These are phyloP conservation scores for Haemorhous mexicanus DNA, from an alignment of 2,113 vertebrate genomes.

Conservation along the genomic window DNA sequence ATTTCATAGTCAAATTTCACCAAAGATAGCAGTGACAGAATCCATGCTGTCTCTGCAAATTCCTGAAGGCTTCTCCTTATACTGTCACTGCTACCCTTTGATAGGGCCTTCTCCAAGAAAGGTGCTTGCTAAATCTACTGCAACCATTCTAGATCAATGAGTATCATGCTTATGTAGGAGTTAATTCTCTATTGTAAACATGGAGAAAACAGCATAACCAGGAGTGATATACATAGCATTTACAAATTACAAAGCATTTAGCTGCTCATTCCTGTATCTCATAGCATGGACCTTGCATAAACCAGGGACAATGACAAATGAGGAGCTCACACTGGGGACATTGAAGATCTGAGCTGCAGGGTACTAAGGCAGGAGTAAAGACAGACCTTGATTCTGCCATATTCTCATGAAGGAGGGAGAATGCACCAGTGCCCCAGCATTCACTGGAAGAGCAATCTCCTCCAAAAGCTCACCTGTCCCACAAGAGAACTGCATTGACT, in stretches of 20 bases:
- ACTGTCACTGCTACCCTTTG: not conserved
- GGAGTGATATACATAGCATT: not conserved
- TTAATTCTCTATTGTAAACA: not conserved
- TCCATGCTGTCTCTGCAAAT: not conserved
- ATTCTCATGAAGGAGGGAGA: not conserved
- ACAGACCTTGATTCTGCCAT: not conserved
- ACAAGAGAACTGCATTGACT: not conserved
- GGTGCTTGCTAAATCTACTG: not conserved
- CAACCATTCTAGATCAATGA: not conserved
- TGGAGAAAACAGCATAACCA: not conserved
- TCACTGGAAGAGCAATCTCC: not conserved
- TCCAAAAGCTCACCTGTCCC: not conserved
- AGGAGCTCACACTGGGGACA: not conserved
- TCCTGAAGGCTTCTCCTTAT: not conserved
- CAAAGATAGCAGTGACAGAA: not conserved
- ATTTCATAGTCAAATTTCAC: not conserved
- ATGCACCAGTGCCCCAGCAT: not conserved
- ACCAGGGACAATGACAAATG: not conserved
- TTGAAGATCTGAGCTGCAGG: not conserved
- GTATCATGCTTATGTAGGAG: not conserved
- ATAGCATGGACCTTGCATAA: rapidly evolving
- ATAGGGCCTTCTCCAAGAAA: not conserved
- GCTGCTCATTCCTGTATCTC: not conserved
- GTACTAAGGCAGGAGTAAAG: not conserved
- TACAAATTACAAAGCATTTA: not conserved